A percentile compares a stretch with the other conserved stretches of the same genome.
Evolutionary conservation across 2,113 vertebrate genomes (phyloP).

Genomic region (Cinclus mexicanus): DNA sequence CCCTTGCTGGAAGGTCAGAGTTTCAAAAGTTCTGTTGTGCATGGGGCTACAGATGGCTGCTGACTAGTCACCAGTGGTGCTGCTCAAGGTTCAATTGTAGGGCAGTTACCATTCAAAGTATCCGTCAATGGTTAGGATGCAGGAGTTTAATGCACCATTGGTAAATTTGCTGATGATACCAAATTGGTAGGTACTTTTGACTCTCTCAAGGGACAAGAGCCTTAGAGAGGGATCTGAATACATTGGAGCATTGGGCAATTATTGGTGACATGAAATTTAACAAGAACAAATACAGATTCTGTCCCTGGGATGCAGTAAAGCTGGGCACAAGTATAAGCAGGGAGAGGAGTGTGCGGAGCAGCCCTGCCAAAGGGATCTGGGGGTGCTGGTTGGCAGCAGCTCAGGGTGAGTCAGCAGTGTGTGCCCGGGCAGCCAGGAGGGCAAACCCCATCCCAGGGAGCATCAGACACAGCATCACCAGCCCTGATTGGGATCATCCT

Average conservation of each 20-base stretch:
- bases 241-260: fast-evolving
- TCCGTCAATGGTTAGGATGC: not conserved
- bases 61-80: not conserved
- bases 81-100: not conserved
- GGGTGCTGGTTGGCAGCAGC: not conserved
- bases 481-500: too few relatives aligned
- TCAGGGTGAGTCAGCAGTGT: not conserved
- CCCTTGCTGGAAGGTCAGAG: not conserved
- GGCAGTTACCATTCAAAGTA: not conserved
- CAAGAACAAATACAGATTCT: not conserved
- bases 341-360: not conserved
- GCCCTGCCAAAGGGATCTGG: not conserved
- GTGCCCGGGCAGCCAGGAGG: not conserved
- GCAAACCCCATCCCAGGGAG: not conserved
- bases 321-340: too few relatives aligned
- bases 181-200: not conserved
- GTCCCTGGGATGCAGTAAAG: not conserved
- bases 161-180: too few relatives aligned
- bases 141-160: not conserved
- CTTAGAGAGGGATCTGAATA: not conserved
- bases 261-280: not conserved
- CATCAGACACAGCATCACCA: too few relatives aligned
- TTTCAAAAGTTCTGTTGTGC: not conserved
- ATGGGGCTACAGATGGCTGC: not conserved
- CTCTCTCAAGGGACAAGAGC: fast-evolving